These are phyloP conservation scores for Adrianichthys oophorus DNA, from an alignment of 2,797 vertebrate species.

Conservation along the genomic window DNA sequence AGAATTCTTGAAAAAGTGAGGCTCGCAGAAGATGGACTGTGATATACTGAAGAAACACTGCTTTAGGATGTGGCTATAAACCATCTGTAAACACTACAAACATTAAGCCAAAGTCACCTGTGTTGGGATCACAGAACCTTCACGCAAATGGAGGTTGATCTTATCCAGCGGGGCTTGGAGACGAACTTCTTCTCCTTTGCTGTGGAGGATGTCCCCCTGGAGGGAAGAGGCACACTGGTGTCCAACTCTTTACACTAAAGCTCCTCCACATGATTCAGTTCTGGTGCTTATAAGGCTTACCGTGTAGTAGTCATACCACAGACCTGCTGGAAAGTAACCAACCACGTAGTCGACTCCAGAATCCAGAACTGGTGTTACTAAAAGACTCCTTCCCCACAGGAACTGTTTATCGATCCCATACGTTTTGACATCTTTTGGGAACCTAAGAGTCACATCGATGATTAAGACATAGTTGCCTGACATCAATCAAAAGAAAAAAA, in stretches of 20 bases:
- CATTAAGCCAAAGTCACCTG: conserved; percentile 73
- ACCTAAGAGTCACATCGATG: conserved; percentile 64
- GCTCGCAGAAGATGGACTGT: too few relatives aligned
- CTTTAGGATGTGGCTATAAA: background rate
- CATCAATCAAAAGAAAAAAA: background rate
- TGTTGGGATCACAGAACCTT: conserved; percentile 81
- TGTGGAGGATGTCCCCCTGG: conserved; percentile 78
- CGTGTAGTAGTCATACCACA: conserved; percentile 87
- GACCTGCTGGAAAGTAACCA: conserved; percentile 83
- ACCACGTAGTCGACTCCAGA: conserved; percentile 71
- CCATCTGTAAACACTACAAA: background rate
- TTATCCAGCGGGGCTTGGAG: conserved; percentile 83
- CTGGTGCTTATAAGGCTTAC: conserved; percentile 64
- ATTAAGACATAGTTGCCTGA: background rate
- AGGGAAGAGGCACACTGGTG: background rate
- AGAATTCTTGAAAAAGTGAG: too few relatives aligned
- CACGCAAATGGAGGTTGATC: conserved; percentile 86
- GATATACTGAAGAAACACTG: background rate
- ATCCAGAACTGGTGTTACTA: conserved; percentile 87
- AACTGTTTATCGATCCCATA: conserved; percentile 86
- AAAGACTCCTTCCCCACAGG: conserved; percentile 84
- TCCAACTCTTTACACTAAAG: background rate
- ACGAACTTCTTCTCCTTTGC: conserved; percentile 79
- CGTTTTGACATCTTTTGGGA: conserved; percentile 77
- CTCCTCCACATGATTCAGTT: background rate